Conservation (phyloP, 2,113 vertebrate genomes). For the Aptenodytes forsteri region DNA sequence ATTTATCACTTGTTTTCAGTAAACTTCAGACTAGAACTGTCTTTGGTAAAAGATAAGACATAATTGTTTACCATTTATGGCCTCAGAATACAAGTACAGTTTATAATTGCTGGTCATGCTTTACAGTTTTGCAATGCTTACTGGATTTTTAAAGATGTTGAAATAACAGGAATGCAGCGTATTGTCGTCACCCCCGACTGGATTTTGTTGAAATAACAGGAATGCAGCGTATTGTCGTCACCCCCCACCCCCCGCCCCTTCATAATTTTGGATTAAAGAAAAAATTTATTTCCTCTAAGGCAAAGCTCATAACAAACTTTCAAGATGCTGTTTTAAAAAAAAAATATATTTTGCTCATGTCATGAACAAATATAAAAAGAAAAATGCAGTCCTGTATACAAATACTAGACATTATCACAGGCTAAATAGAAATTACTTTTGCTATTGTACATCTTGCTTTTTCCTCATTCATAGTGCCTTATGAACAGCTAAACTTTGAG, state of each 20-base stretch:
- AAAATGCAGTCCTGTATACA: background rate
- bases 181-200: background rate
- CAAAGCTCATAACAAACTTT: background rate
- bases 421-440: background rate
- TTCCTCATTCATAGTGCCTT: background rate
- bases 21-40: background rate
- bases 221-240: background rate
- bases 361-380: background rate
- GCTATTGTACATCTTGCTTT: background rate
- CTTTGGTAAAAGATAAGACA: background rate
- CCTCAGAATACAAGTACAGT: background rate
- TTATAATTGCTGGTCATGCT: background rate
- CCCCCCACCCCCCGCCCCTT: accelerated
- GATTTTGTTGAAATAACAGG: background rate
- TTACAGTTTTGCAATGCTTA: background rate
- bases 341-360: background rate
- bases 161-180: background rate
- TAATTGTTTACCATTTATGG: background rate
- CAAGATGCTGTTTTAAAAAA: background rate
- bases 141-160: background rate
- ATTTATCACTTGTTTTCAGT: background rate
- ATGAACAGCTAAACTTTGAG: background rate
- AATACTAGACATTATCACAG: background rate
- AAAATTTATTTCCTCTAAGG: background rate
- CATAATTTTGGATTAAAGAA: background rate